These are phyloP conservation scores for Megalurothrips usitatus DNA, from an alignment of 2,888 invertebrate genomes.

Conservation along the genomic window DNA sequence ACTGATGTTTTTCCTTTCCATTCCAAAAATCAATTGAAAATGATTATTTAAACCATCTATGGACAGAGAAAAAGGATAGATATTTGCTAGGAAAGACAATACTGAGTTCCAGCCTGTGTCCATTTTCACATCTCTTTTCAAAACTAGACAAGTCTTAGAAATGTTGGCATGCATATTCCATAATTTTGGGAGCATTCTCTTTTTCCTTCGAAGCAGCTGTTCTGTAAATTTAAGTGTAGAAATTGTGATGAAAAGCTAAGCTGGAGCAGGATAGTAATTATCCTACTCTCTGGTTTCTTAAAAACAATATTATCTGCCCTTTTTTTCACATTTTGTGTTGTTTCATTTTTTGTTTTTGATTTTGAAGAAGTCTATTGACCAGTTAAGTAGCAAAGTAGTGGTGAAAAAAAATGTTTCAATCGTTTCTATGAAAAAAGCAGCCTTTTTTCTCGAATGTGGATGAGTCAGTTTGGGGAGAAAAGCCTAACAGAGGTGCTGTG, in stretches of 20 bases:
- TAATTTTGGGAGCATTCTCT: too few species aligned
- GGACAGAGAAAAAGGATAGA: neutral
- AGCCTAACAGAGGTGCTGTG: too few species aligned
- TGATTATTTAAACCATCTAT: too few species aligned
- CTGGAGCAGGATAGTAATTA: too few species aligned
- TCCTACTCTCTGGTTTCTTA: too few species aligned
- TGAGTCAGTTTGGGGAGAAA: neutral
- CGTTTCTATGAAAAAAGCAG: slow-evolving; percentile 7
- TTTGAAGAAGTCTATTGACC: neutral
- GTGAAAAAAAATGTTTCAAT: neutral
- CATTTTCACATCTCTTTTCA: neutral
- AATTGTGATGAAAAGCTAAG: too few species aligned
- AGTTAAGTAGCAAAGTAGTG: neutral
- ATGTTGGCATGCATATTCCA: too few species aligned
- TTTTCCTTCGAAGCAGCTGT: too few species aligned
- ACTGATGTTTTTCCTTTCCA: too few species aligned
- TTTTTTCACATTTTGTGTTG: neutral
- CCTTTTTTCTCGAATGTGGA: slow-evolving; percentile 1
- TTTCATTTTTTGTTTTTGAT: neutral
- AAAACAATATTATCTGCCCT: too few species aligned
- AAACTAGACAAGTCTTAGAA: neutral
- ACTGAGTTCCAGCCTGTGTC: neutral
- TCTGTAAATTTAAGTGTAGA: too few species aligned
- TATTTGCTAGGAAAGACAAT: neutral
- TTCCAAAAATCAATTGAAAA: too few species aligned